Percentiles rank a stretch among this genome's conserved stretches.
phyloP scores from a whole-genome alignment of 1,140 invertebrate species.

The Nomia melanderi region DNA sequence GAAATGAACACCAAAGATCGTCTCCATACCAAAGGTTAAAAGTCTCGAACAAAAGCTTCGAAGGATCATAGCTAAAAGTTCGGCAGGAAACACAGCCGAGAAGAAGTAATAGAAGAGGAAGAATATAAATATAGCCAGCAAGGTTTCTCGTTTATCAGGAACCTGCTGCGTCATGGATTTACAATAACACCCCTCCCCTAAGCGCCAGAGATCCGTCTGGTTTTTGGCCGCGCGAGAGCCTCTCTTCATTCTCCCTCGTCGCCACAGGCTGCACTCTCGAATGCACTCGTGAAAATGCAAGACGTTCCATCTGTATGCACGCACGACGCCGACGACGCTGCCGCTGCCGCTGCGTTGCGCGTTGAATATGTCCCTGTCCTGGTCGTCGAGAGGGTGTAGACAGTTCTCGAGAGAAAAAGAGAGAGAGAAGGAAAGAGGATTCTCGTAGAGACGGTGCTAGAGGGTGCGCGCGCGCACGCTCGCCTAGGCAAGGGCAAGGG shows the following conservation, averaged over 20 bases:
- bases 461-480: constrained; percentile 5
- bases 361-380: constrained; percentile 1
- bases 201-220: constrained; percentile 1
- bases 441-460: constrained; percentile 23
- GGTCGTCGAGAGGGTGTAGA: constrained; percentile 27
- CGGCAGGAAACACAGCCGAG: not conserved
- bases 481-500: constrained; percentile 44
- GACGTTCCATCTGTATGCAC: constrained; percentile 42
- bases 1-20: too few relatives aligned
- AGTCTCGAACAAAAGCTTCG: not conserved
- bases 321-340: not conserved
- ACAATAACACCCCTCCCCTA: constrained; percentile 24
- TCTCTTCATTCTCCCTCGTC: constrained; percentile 19
- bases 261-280: constrained; percentile 30
- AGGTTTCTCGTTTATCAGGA: constrained; percentile 38
- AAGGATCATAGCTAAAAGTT: not conserved
- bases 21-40: not conserved
- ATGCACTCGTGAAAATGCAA: constrained; percentile 46
- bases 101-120: not conserved
- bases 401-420: constrained; percentile 24
- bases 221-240: constrained; percentile 25
- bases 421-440: too few relatives aligned
- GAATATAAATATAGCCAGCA: not conserved
- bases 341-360: not conserved
- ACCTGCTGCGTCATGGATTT: constrained; percentile 34